These are phyloP conservation scores for Globicephala melas DNA, from an alignment of 2,113 vertebrate species.

Conservation along the genomic window DNA sequence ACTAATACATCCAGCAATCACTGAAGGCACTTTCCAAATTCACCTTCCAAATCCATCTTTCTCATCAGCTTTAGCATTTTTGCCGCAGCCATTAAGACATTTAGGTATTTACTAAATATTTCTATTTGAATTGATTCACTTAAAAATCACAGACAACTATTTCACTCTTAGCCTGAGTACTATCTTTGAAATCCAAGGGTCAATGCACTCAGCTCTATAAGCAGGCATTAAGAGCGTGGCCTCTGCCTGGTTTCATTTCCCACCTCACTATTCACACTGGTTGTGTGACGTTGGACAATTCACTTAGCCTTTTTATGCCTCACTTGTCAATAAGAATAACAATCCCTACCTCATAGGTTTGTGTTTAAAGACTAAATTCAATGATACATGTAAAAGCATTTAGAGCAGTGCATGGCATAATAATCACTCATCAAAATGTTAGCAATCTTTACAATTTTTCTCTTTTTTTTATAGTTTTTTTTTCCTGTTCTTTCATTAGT, in stretches of 20 bases:
- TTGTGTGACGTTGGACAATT: not conserved
- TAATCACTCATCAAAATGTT: not conserved
- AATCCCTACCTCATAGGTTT: not conserved
- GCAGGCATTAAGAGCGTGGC: not conserved
- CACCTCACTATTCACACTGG: not conserved
- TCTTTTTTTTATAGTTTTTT: not conserved
- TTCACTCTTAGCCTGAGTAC: not conserved
- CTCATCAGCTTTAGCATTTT: not conserved
- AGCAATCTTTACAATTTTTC: not conserved
- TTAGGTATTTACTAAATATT: not conserved
- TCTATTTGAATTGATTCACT: not conserved
- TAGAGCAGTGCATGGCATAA: not conserved
- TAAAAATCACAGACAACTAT: not conserved
- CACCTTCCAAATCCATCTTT: not conserved
- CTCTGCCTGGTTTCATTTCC: not conserved
- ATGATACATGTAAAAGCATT: not conserved
- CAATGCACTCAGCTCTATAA: accelerated
- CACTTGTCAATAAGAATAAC: not conserved
- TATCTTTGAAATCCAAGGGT: not conserved
- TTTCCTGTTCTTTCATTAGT: not conserved
- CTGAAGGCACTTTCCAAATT: not conserved
- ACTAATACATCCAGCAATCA: not conserved
- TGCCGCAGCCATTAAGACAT: not conserved
- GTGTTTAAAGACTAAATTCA: not conserved
- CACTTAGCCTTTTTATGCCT: not conserved